phyloP scores from a whole-genome alignment of 2,888 invertebrate genomes.

The Meteorus colon region DNA sequence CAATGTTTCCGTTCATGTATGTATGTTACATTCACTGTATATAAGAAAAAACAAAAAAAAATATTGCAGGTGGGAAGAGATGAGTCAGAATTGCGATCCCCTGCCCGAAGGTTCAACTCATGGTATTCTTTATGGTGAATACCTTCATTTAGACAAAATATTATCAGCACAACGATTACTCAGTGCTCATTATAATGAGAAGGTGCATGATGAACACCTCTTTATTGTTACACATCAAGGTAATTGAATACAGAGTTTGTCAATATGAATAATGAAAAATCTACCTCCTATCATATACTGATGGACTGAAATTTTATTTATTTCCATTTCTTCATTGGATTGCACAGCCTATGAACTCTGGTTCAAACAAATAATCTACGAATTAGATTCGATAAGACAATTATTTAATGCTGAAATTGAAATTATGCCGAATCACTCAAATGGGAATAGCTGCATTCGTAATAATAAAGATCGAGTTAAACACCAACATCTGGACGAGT shows the following conservation, averaged over 20 bases:
- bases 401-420: constrained; percentile 78
- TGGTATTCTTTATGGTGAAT: constrained; percentile 93
- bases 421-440: constrained; percentile 52
- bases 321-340: neutral
- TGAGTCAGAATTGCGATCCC: constrained; percentile 75
- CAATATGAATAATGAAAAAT: constrained; percentile 5
- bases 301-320: constrained; percentile 28
- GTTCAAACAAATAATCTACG: constrained; percentile 99
- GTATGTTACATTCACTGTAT: neutral
- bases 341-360: constrained; percentile 95
- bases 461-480: constrained; percentile 42
- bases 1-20: too few species aligned
- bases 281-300: neutral
- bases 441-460: constrained; percentile 41
- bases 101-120: constrained; percentile 81
- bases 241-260: constrained; percentile 67
- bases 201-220: constrained; percentile 96
- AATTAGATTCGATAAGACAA: constrained; percentile 92
- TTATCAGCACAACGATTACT: constrained; percentile 87
- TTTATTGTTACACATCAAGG: constrained; percentile 99
- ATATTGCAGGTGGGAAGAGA: constrained; percentile 58
- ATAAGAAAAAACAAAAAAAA: too few species aligned
- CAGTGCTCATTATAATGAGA: constrained; percentile 80
- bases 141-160: constrained; percentile 91
- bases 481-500: constrained; percentile 79